A percentile compares a stretch with the other conserved stretches of the same genome.
Conservation (phyloP, 2,888 invertebrate species). For the Caenorhabditis sp. region DNA sequence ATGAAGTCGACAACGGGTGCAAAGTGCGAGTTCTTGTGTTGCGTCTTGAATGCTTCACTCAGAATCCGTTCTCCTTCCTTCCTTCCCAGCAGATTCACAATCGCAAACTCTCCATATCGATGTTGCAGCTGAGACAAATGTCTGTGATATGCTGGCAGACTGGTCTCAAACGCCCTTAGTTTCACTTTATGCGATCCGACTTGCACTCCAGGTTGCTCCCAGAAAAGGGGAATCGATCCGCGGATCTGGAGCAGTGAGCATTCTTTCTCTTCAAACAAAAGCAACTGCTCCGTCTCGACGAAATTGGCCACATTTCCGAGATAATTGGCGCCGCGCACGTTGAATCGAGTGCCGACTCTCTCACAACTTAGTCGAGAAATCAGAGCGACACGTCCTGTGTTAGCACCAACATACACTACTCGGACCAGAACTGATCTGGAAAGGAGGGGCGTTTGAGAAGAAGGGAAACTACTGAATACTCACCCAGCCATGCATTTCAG, state of each 20-base stretch:
- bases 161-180: constrained; percentile 94
- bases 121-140: constrained; percentile 87
- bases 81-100: constrained; percentile 93
- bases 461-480: not conserved
- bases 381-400: constrained; percentile 95
- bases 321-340: constrained; percentile 98
- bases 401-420: constrained; percentile 97
- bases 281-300: constrained; percentile 96
- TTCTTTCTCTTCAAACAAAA: constrained; percentile 89
- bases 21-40: constrained; percentile 88
- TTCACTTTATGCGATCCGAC: constrained; percentile 99
- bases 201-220: constrained; percentile 96
- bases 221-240: constrained; percentile 97
- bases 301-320: constrained; percentile 99
- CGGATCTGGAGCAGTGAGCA: constrained; percentile 92
- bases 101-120: constrained; percentile 93
- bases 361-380: constrained; percentile 97
- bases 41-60: constrained; percentile 93
- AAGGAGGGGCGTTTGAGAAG: not conserved
- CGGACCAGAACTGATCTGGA: constrained; percentile 90
- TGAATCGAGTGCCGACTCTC: constrained; percentile 96
- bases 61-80: constrained; percentile 98
- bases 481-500: constrained; percentile 95
- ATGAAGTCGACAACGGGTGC: constrained; percentile 90
- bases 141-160: constrained; percentile 92